A percentile compares a stretch with the other conserved stretches of the same genome.
Evolutionary conservation across 2,888 invertebrate species (phyloP).

Genomic region (Rhagium mordax): DNA sequence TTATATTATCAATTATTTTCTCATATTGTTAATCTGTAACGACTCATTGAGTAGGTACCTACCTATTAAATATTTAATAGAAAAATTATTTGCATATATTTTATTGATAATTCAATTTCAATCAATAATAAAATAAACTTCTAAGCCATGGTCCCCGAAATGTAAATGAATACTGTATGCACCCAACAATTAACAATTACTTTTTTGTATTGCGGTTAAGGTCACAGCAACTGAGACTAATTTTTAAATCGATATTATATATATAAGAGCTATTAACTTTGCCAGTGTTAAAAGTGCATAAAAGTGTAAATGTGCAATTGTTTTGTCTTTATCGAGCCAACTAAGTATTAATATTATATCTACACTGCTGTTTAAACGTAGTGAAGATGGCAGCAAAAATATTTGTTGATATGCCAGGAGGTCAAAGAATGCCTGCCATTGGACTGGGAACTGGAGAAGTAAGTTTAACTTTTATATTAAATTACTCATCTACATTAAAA

Average conservation of each 20-base stretch:
- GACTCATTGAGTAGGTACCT: neutral
- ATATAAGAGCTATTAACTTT: neutral
- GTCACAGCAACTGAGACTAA: neutral
- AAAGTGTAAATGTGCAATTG: neutral
- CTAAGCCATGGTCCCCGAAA: neutral
- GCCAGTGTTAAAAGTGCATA: neutral
- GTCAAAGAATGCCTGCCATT: constrained; percentile 32
- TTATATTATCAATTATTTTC: no score
- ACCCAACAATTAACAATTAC: neutral
- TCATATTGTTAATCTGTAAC: no score
- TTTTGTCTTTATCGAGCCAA: neutral
- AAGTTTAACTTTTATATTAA: no score
- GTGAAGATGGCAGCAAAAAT: constrained; percentile 8
- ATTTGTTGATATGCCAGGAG: constrained; percentile 12
- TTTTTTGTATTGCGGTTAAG: neutral
- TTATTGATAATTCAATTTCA: neutral
- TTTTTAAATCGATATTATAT: neutral
- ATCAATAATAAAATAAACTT: neutral
- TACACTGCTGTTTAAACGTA: neutral
- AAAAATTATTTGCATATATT: no score
- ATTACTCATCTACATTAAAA: no score
- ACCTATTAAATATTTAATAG: no score
- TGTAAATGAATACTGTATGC: neutral
- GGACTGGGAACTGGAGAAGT: constrained; percentile 31
- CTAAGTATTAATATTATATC: neutral